Conservation (phyloP, 2,888 invertebrate genomes). For the Nomada lathburiana region DNA sequence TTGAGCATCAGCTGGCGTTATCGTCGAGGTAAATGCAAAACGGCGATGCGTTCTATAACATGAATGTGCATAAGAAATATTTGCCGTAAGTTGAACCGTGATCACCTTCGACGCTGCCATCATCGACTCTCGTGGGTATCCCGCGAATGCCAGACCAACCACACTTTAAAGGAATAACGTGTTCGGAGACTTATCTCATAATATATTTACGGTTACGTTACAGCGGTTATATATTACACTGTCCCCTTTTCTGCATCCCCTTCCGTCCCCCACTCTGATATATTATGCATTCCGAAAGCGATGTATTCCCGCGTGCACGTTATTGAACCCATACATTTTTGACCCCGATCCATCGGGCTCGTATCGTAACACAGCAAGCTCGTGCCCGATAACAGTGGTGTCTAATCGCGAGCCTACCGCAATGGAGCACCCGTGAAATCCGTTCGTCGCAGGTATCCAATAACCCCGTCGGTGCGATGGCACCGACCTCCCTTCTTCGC, state of each 20-base stretch:
- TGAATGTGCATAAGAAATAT: conserved; percentile 52
- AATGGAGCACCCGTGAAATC: conserved; percentile 48
- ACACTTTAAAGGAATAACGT: conserved; percentile 70
- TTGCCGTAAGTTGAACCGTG: conserved; percentile 40
- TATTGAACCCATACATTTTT: conserved; percentile 33
- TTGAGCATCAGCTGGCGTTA: conserved; percentile 7
- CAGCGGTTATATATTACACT: conserved; percentile 66
- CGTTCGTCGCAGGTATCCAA: conserved; percentile 8
- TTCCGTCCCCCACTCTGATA: conserved; percentile 58
- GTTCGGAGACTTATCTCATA: conserved; percentile 71
- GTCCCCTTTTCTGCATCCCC: conserved; percentile 36
- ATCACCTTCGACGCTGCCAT: conserved; percentile 44
- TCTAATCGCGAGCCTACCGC: conserved; percentile 6
- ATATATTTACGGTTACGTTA: conserved; percentile 71
- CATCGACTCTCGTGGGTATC: conserved; percentile 47
- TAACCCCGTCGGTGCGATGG: neutral
- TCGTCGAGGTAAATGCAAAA: conserved; percentile 40
- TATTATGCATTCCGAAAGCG: conserved; percentile 76
- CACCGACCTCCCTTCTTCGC: conserved; percentile 37
- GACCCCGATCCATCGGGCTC: conserved; percentile 30
- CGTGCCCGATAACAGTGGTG: too few species aligned
- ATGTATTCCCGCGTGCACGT: conserved; percentile 61
- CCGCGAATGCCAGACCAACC: conserved; percentile 40
- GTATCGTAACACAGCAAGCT: conserved; percentile 13
- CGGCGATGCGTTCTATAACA: conserved; percentile 25